Evolutionary conservation across 1,140 invertebrate species (phyloP), one percentile per base, ranked within the genome.

Genomic region (Saxidomus purpurata): DNA sequence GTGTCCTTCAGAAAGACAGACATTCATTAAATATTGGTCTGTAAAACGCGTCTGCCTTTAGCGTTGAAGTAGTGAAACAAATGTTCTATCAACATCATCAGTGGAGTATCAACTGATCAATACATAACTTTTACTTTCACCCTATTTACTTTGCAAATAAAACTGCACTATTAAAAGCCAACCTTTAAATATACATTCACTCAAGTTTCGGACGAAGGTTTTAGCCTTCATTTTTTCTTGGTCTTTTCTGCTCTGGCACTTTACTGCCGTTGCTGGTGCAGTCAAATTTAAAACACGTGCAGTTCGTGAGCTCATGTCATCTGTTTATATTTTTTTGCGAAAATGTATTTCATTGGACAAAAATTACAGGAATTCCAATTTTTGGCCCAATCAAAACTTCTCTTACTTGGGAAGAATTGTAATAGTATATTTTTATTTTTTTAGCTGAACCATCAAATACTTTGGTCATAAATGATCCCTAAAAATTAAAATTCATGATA

Each of bases 181-280:
- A 85, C 83, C 83, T 85, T 85, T 38, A 52, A 52, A 43, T 36
- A 85, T 31, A 15, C 22, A 25, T 22, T 85, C 9, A 47, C 83
- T 49, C n/a, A 85, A 43, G 22, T 38, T 55, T 19, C 71, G 47
- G 17, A 85, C 36, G 47, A 85, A 85, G 0, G 67, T 25, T 67
- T 85, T 85, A 13, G 83, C 83, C 69, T 71, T 85, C 67, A 38
- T 67, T 34, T 55, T 63, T 63, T 25, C 52, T 55, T 19, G 15
- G 52, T 55, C 52, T 22, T 11, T 4, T 55, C 11, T 55, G 2
- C 15, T 55, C 52, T 22, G 11, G 4, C n/a, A n/a, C n/a, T n/a
- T n/a, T n/a, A n/a, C n/a, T n/a, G n/a, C n/a, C n/a, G n/a, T n/a
- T n/a, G n/a, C n/a, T n/a, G n/a, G n/a, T n/a, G n/a, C n/a, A n/a